These are phyloP conservation scores for Trachelus troglodyta DNA, from an alignment of 2,888 invertebrate species.

Conservation along the genomic window DNA sequence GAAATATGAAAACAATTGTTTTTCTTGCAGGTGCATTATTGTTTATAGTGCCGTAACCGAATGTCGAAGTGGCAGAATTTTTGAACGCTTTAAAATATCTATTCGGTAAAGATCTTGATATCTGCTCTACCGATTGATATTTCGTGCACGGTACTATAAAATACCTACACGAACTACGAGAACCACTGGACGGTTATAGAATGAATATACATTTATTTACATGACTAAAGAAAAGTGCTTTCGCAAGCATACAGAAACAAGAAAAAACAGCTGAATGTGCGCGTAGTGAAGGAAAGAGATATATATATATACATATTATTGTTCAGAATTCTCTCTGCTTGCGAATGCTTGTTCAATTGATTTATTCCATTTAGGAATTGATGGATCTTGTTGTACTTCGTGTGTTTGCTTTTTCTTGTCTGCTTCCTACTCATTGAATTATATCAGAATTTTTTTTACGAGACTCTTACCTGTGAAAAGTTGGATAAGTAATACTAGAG, in stretches of 20 bases:
- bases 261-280: neutral
- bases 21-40: neutral
- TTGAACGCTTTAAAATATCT: neutral
- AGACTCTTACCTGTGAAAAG: neutral
- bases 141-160: neutral
- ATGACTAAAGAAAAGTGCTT: neutral
- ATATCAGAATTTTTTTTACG: neutral
- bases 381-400: constrained; percentile 13
- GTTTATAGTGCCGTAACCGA: neutral
- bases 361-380: constrained; percentile 7
- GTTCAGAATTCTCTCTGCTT: neutral
- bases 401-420: neutral
- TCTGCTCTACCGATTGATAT: neutral
- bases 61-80: neutral
- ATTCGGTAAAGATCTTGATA: neutral
- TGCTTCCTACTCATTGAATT: neutral
- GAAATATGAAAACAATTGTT: neutral
- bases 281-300: neutral
- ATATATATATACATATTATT: neutral
- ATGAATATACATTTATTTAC: neutral
- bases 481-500: neutral
- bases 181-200: neutral
- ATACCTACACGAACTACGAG: neutral
- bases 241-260: neutral
- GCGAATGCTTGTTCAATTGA: neutral